Conservation (phyloP, 2,113 vertebrate genomes). For the Pithys albifrons region DNA sequence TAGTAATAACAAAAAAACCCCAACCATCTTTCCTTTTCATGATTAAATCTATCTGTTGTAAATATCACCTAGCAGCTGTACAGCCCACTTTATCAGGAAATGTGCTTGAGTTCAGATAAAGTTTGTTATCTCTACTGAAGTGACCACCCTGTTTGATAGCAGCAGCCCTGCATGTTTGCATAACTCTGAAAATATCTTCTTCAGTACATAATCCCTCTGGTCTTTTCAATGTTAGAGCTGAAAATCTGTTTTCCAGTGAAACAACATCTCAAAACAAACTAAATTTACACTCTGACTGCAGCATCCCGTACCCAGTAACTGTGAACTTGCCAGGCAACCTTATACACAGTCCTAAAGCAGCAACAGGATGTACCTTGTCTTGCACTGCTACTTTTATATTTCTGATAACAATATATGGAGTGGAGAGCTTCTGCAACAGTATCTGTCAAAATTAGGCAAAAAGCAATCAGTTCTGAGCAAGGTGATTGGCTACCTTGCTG, state of each 20-base stretch:
- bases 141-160: background rate
- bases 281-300: background rate
- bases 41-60: background rate
- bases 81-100: background rate
- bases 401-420: background rate
- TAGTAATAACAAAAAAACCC: background rate
- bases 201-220: background rate
- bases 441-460: background rate
- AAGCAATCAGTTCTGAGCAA: background rate
- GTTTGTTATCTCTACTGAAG: slow-evolving; percentile 20
- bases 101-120: background rate
- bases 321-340: background rate
- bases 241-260: background rate
- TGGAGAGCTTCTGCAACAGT: background rate
- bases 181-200: background rate
- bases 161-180: background rate
- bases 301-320: background rate
- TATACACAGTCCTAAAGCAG: background rate
- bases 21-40: background rate
- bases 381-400: background rate
- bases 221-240: background rate
- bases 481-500: background rate
- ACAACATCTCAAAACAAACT: background rate
- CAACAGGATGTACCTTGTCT: background rate
- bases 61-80: background rate